phyloP scores from a whole-genome alignment of 2,797 vertebrate genomes.

The Spondyliosoma cantharus region DNA sequence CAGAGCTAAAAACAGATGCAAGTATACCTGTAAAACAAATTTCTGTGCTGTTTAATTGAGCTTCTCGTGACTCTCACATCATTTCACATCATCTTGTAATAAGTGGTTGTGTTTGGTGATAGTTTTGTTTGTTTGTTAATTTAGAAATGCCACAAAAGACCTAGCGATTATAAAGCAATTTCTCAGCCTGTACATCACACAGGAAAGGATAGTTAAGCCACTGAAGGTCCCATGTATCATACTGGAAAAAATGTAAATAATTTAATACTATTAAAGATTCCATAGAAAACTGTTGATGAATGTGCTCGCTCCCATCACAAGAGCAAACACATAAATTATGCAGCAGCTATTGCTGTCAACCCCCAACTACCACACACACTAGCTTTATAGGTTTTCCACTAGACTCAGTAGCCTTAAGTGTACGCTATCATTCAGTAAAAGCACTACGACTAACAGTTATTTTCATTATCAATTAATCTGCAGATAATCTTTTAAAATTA shows the following conservation, averaged over 20 bases:
- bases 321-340: constrained; percentile 78
- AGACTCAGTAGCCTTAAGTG: constrained; percentile 11
- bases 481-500: too few relatives aligned
- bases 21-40: not conserved
- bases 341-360: constrained; percentile 70
- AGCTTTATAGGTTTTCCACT: constrained; percentile 56
- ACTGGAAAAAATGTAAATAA: constrained; percentile 67
- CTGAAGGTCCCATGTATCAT: constrained; percentile 21
- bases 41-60: not conserved
- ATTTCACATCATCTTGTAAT: not conserved
- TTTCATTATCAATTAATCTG: too few relatives aligned
- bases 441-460: too few relatives aligned
- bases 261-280: constrained; percentile 70
- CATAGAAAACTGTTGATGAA: constrained; percentile 65
- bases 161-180: constrained; percentile 20
- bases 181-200: constrained; percentile 14
- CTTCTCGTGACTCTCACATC: not conserved
- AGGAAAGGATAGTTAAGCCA: constrained; percentile 1
- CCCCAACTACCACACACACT: constrained; percentile 40
- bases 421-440: not conserved
- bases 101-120: not conserved
- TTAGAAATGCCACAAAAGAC: constrained; percentile 14
- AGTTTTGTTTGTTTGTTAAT: constrained; percentile 15
- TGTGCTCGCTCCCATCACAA: constrained; percentile 69
- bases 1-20: not conserved